Evolutionary conservation across 1,140 invertebrate species (phyloP), one percentile per base, ranked within the genome.

Genomic region (Lepidurus apus): DNA sequence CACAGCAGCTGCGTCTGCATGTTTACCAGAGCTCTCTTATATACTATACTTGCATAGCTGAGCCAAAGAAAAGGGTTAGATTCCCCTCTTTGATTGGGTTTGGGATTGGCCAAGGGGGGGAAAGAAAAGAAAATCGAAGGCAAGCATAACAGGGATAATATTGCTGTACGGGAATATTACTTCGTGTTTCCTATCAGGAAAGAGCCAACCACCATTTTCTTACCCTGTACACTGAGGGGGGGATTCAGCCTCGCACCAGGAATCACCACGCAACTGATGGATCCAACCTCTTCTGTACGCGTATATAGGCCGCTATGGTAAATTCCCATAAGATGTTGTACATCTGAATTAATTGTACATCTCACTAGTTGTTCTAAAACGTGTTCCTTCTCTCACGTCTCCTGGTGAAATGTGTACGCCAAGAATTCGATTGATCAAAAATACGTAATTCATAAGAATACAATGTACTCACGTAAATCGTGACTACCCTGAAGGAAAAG

Each of bases 11-110:
- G 53, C 53, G 53, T 65, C 53, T 65, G 53, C 53, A 65, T 65
- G 53, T 21, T 65, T 65, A 21, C 53, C 53, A 13, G 53, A 65
- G 17, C 17, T n/a, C 53, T 65, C 53, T 65, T 65, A n/a, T 7
- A 7, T 65, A 7, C 53, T 10, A 47, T 11, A 17, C 45, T 17
- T 47, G 10, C 7, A 10, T 7, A 13, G 17, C 53, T 65, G 7
- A 13, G 17, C 53, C 53, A 65, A 65, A 65, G 53, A 65, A 65
- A 65, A 65, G 53, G 53, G 53, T 65, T 65, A 65, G 53, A 65
- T 65, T 65, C 53, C 45, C 53, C 53, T 65, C 53, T 65, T 65
- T 65, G 53, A 65, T 65, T 65, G 53, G 53, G 53, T 65, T 65
- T 65, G 53, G 53, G 53, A 65, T 65, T 65, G 53, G 53, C 8